A percentile compares a stretch with the other conserved stretches of the same genome.
phyloP scores from a whole-genome alignment of 1,140 invertebrate genomes.

The Drosophila miranda region DNA sequence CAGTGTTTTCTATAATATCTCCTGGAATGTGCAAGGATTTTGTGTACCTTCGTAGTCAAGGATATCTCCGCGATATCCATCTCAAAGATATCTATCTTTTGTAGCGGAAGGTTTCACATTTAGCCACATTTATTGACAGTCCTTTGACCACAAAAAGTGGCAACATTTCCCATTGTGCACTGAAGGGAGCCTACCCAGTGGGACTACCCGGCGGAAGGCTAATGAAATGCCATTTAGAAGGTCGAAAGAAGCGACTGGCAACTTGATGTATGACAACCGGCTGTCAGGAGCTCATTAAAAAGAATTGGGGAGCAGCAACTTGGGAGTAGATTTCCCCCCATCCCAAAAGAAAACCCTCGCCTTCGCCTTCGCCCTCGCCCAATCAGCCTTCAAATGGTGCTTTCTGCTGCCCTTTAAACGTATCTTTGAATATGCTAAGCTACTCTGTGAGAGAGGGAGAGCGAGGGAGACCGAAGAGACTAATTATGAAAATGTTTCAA shows the following conservation, averaged over 20 bases:
- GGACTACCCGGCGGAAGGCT: conserved; percentile 19
- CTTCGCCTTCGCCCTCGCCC: too few relatives aligned
- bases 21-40: too few relatives aligned
- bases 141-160: too few relatives aligned
- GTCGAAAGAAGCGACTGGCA: not conserved
- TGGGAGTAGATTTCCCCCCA: not conserved
- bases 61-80: too few relatives aligned
- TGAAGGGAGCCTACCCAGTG: not conserved
- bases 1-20: too few relatives aligned
- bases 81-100: too few relatives aligned
- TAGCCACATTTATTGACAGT: too few relatives aligned
- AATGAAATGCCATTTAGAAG: conserved; percentile 71
- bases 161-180: too few relatives aligned
- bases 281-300: conserved; percentile 17
- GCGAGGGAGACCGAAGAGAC: conserved; percentile 41
- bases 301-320: not conserved
- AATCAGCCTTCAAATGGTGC: too few relatives aligned
- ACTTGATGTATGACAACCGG: conserved; percentile 54
- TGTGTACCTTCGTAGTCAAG: too few relatives aligned
- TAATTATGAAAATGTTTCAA: conserved; percentile 79
- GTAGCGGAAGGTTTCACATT: too few relatives aligned
- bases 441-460: conserved; percentile 30
- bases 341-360: not conserved
- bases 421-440: conserved; percentile 38
- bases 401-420: conserved; percentile 7